Percentiles rank a stretch among this genome's conserved stretches.
These are phyloP conservation scores for Setipinna tenuifilis DNA, from an alignment of 2,797 vertebrate species.

Conservation along the genomic window DNA sequence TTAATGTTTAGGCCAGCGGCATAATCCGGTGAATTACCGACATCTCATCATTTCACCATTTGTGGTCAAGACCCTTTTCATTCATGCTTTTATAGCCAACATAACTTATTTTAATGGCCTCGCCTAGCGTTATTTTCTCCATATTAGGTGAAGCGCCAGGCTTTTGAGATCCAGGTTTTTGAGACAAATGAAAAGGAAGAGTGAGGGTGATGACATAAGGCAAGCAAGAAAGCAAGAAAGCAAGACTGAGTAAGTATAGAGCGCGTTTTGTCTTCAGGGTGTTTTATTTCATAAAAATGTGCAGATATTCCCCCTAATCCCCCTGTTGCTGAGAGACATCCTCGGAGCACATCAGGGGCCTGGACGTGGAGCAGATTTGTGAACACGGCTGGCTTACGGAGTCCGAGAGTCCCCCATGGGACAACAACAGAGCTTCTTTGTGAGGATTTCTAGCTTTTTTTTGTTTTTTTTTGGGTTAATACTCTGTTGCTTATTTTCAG, in stretches of 20 bases:
- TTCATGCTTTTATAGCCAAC: too few species aligned
- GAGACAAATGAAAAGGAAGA: too few species aligned
- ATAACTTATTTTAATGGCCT: too few species aligned
- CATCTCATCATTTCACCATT: too few species aligned
- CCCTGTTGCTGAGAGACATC: not conserved
- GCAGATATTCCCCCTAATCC: not conserved
- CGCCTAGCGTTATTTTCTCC: too few species aligned
- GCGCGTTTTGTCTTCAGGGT: not conserved
- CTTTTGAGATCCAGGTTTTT: too few species aligned
- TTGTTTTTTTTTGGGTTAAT: not conserved
- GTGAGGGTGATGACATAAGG: too few species aligned
- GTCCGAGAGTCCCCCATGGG: not conserved
- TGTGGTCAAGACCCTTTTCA: too few species aligned
- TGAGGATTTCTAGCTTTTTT: not conserved
- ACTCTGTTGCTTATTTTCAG: conserved; percentile 14
- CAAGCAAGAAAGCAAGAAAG: too few species aligned
- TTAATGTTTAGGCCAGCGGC: too few species aligned
- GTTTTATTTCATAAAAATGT: not conserved
- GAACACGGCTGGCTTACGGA: not conserved
- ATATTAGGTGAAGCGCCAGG: too few species aligned
- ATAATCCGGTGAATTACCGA: too few species aligned
- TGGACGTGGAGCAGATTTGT: not conserved
- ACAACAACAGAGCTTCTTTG: conserved; percentile 24
- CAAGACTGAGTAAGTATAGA: not conserved
- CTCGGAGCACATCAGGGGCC: not conserved